Conservation (phyloP, 2,797 vertebrate species). For the Varecia variegata region DNA sequence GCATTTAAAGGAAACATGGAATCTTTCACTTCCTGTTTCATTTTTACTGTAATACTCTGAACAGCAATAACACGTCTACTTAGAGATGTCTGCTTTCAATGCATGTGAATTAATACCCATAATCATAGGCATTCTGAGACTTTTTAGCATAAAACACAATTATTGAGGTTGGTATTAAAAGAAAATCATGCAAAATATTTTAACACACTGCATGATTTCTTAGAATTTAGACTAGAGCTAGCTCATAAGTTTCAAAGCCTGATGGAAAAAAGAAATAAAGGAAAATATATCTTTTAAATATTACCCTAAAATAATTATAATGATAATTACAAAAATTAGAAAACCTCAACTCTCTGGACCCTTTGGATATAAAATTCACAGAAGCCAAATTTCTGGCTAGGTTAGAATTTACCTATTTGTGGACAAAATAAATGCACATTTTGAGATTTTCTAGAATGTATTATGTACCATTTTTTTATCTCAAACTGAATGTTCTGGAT, state of each 20-base stretch:
- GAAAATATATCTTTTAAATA: not conserved
- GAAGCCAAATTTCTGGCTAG: not conserved
- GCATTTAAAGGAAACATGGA: conserved; percentile 32
- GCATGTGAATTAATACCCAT: not conserved
- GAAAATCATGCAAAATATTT: conserved; percentile 31
- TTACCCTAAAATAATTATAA: not conserved
- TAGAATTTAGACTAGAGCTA: not conserved
- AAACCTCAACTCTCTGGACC: not conserved
- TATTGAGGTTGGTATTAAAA: not conserved
- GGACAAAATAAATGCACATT: not conserved
- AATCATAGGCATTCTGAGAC: not conserved
- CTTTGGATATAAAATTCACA: not conserved
- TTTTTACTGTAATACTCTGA: conserved; percentile 1
- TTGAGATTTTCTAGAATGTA: not conserved
- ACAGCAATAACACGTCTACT: not conserved
- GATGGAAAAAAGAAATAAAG: not conserved
- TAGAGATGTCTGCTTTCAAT: not conserved
- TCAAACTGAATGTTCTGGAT: not conserved
- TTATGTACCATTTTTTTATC: not conserved
- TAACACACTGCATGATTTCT: not conserved
- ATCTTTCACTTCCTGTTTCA: not conserved
- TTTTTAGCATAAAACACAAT: conserved; percentile 2
- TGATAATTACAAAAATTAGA: not conserved
- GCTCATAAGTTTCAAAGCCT: not conserved
- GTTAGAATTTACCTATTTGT: not conserved